Evolutionary conservation across 1,140 invertebrate genomes (phyloP).

Genomic region (Sycophila sp.): DNA sequence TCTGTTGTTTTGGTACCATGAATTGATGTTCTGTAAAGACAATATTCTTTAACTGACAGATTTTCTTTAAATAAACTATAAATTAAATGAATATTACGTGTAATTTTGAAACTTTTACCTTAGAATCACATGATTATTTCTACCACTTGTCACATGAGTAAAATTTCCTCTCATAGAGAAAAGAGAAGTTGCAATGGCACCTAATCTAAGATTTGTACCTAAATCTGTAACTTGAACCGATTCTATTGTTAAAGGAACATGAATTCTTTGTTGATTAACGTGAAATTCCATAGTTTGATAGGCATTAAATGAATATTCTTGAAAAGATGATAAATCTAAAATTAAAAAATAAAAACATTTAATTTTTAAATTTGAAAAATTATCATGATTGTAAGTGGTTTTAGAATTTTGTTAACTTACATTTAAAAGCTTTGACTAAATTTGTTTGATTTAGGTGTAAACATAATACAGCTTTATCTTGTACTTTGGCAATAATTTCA

Average conservation of each 20-base stretch:
- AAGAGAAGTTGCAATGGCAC: slow-evolving; percentile 64
- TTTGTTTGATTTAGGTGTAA: slow-evolving; percentile 69
- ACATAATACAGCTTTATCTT: slow-evolving; percentile 70
- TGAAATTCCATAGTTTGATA: slow-evolving; percentile 66
- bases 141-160: slow-evolving; percentile 60
- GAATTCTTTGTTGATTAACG: slow-evolving; percentile 66
- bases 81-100: neutral
- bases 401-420: slow-evolving; percentile 49
- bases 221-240: slow-evolving; percentile 66
- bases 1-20: slow-evolving; percentile 68
- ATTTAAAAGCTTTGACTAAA: slow-evolving; percentile 62
- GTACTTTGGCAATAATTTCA: slow-evolving; percentile 69
- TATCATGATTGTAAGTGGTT: slow-evolving; percentile 31
- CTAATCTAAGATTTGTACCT: slow-evolving; percentile 67
- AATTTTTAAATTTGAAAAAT: slow-evolving; percentile 39
- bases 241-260: slow-evolving; percentile 64
- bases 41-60: slow-evolving; percentile 25
- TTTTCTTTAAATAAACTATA: neutral
- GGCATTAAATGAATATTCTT: slow-evolving; percentile 55
- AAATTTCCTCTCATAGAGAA: slow-evolving; percentile 70
- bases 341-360: slow-evolving; percentile 58
- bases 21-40: slow-evolving; percentile 66
- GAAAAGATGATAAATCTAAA: slow-evolving; percentile 57
- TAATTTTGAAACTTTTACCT: slow-evolving; percentile 57
- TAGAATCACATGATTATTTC: slow-evolving; percentile 70